A percentile compares a stretch with the other conserved stretches of the same genome.
These are phyloP conservation scores for Garrulus glandarius DNA, from an alignment of 2,797 vertebrate genomes.

Conservation along the genomic window DNA sequence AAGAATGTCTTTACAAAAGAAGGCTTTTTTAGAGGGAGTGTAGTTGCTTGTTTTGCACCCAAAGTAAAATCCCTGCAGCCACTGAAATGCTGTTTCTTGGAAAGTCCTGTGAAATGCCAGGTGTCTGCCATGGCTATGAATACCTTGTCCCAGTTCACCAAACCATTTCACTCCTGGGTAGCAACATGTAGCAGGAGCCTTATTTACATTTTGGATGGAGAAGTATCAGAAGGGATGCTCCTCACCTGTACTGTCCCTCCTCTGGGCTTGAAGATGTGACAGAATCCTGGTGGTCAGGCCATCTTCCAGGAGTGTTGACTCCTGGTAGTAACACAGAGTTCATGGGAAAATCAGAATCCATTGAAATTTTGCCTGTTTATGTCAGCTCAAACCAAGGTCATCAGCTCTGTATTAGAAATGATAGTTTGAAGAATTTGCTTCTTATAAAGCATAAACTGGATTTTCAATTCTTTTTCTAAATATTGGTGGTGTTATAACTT, in stretches of 20 bases:
- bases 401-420: not conserved
- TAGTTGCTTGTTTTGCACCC: not conserved
- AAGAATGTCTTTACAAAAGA: not conserved
- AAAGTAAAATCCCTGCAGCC: not conserved
- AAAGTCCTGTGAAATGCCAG: not conserved
- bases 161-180: not conserved
- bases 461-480: constrained; percentile 1
- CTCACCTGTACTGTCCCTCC: not conserved
- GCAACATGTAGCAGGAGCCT: not conserved
- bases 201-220: not conserved
- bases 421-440: constrained; percentile 35
- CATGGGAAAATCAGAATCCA: not conserved
- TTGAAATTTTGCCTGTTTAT: not conserved
- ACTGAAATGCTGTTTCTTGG: not conserved
- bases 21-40: not conserved
- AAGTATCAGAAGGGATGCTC: not conserved
- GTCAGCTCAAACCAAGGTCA: not conserved
- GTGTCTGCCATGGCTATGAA: not conserved
- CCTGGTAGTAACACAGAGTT: not conserved
- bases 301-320: not conserved
- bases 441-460: not conserved
- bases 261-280: not conserved
- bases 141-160: not conserved
- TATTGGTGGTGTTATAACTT: constrained; percentile 43
- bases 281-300: not conserved